These are phyloP conservation scores for Clostera curtula DNA, from an alignment of 2,888 invertebrate species.

Conservation along the genomic window DNA sequence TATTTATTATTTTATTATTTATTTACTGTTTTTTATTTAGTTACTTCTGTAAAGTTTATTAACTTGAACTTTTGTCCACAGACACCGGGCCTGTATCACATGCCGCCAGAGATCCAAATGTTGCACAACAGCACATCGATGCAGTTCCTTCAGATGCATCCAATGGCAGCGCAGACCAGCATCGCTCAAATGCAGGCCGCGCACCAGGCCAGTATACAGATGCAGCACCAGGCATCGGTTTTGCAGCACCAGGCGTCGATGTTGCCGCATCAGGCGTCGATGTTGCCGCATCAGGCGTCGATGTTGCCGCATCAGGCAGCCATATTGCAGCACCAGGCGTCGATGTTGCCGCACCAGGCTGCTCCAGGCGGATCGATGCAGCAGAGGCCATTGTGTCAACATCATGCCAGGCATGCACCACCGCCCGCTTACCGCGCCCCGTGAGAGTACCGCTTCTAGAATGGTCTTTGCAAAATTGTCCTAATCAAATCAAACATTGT, in stretches of 20 bases:
- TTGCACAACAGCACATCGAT: conserved; percentile 58
- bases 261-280: conserved; percentile 15
- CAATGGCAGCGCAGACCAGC: conserved; percentile 32
- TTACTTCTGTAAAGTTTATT: no score
- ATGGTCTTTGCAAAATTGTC: not conserved
- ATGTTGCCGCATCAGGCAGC: conserved; percentile 10
- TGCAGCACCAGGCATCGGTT: conserved; percentile 26
- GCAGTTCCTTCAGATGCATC: conserved; percentile 60
- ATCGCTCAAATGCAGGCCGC: conserved; percentile 30
- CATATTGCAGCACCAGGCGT: conserved; percentile 18
- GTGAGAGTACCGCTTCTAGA: not conserved
- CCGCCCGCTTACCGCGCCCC: conserved; percentile 33
- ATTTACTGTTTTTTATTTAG: no score
- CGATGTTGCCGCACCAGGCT: conserved; percentile 7
- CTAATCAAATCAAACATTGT: not conserved
- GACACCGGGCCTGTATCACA: conserved; percentile 65
- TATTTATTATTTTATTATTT: no score
- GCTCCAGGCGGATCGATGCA: conserved; percentile 14
- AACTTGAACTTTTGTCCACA: conserved; percentile 20
- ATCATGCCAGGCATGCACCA: conserved; percentile 36
- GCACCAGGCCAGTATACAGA: conserved; percentile 21
- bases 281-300: conserved; percentile 7
- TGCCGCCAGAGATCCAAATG: conserved; percentile 67
- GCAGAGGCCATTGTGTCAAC: conserved; percentile 39
- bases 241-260: conserved; percentile 26